Evolutionary conservation across 35 echinoderm and acorn worm genomes (phyloP).

Genomic region (Ptychodera flava): DNA sequence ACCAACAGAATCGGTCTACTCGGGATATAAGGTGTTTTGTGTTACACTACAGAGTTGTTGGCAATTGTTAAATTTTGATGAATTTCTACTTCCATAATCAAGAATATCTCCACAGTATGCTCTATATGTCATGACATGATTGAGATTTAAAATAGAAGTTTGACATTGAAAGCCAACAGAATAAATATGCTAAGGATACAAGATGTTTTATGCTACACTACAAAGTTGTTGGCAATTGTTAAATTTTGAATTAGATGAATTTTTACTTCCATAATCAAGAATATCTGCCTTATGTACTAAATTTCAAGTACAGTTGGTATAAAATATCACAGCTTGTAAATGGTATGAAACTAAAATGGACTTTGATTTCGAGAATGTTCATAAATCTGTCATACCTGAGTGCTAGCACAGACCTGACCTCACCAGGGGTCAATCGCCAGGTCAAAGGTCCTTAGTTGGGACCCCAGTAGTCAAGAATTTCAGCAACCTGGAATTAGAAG

Average conservation of each 20-base stretch:
- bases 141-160: too few species aligned
- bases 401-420: slow-evolving; percentile 89
- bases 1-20: too few species aligned
- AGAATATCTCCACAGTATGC: too few species aligned
- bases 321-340: neutral
- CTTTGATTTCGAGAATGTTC: neutral
- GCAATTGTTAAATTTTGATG: too few species aligned
- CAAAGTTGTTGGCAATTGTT: neutral
- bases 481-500: slow-evolving; percentile 60
- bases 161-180: too few species aligned
- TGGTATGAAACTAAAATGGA: neutral
- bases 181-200: too few species aligned
- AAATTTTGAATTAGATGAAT: too few species aligned
- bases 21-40: neutral
- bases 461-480: slow-evolving; percentile 97
- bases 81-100: too few species aligned
- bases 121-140: too few species aligned
- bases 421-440: slow-evolving; percentile 96
- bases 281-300: neutral
- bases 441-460: slow-evolving; percentile 95
- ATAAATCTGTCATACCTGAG: slow-evolving; percentile 50
- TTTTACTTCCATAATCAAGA: too few species aligned
- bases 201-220: neutral
- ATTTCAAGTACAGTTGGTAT: neutral
- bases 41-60: neutral